phyloP scores from a whole-genome alignment of 2,113 vertebrate genomes.

The Tupaia chinensis region DNA sequence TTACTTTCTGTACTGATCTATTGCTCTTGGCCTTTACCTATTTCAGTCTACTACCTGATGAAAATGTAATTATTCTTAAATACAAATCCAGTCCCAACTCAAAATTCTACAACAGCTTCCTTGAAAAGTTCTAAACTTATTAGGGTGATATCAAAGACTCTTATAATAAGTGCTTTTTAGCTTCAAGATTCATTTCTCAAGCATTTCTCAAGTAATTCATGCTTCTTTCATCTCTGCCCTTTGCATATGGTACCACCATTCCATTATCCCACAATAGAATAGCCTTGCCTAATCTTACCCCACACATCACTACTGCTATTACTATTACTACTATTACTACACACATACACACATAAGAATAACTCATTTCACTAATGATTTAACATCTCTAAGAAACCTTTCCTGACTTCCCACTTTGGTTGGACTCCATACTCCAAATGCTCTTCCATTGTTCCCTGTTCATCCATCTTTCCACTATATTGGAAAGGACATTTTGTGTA shows the following conservation, averaged over 20 bases:
- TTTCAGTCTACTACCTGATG: neutral
- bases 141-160: neutral
- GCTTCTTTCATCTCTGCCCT: neutral
- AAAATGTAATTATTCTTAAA: neutral
- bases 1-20: neutral
- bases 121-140: neutral
- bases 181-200: neutral
- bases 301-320: neutral
- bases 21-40: neutral
- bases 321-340: neutral
- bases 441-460: neutral
- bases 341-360: neutral
- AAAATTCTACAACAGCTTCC: neutral
- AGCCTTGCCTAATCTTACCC: neutral
- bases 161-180: neutral
- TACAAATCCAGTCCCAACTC: neutral
- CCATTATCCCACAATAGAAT: neutral
- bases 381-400: neutral
- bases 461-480: neutral
- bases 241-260: neutral
- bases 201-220: neutral
- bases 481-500: neutral
- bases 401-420: neutral
- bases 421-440: neutral
- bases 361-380: neutral